Percentiles rank a stretch among this genome's conserved stretches.
Conservation (phyloP, 2,113 vertebrate genomes). For the Etheostoma spectabile region DNA sequence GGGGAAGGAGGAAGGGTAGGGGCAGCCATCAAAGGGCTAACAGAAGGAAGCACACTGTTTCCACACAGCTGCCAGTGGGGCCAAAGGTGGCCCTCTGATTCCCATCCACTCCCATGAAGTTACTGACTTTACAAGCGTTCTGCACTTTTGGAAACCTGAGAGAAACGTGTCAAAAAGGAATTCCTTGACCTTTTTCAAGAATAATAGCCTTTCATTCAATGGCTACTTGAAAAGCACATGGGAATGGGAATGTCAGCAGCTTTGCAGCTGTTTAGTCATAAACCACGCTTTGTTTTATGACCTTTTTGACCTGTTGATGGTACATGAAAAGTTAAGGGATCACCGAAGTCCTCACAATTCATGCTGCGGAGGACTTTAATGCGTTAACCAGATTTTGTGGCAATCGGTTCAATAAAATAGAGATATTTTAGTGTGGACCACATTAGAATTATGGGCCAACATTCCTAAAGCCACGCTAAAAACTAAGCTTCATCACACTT, state of each 20-base stretch:
- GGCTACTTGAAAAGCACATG: neutral
- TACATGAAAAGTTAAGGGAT: too few relatives aligned
- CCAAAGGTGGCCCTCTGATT: slow-evolving; percentile 64
- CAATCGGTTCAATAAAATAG: neutral
- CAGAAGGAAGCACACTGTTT: slow-evolving; percentile 75
- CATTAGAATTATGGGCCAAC: neutral
- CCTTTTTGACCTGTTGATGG: too few relatives aligned
- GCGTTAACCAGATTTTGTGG: too few relatives aligned
- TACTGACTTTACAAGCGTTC: neutral
- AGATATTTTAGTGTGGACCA: neutral
- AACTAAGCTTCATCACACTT: neutral
- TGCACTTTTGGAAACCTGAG: slow-evolving; percentile 32
- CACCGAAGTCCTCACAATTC: too few relatives aligned
- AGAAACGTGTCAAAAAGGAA: slow-evolving; percentile 12
- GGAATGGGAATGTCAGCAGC: too few relatives aligned
- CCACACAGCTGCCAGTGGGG: slow-evolving; percentile 55
- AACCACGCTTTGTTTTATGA: too few relatives aligned
- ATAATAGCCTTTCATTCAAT: slow-evolving; percentile 20
- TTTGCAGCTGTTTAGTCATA: too few relatives aligned
- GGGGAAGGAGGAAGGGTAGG: slow-evolving; percentile 44
- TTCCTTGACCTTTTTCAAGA: slow-evolving; percentile 30
- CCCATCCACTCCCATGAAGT: slow-evolving; percentile 37
- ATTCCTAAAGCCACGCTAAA: neutral
- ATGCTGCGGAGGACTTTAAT: too few relatives aligned
- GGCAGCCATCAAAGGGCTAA: slow-evolving; percentile 52